Evolutionary conservation across 2,113 vertebrate species (phyloP).

Genomic region (Crypturellus undulatus): DNA sequence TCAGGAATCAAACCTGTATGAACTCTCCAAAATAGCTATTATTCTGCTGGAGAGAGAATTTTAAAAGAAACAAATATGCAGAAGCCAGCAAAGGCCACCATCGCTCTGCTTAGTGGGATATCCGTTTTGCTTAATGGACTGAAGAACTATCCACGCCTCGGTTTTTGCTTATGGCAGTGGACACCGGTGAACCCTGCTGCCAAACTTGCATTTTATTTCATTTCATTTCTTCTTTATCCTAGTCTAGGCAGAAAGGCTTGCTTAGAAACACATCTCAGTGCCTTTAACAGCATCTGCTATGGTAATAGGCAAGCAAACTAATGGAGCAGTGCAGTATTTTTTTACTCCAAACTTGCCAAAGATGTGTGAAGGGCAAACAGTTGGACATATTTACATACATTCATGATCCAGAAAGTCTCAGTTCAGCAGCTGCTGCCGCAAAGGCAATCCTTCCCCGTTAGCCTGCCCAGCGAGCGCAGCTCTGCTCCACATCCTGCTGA

Average conservation of each 20-base stretch:
- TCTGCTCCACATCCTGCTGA: not conserved
- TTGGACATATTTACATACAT: conserved; percentile 70
- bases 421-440: conserved; percentile 49
- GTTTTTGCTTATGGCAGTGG: not conserved
- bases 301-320: conserved; percentile 59
- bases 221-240: not conserved
- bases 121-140: not conserved
- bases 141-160: not conserved
- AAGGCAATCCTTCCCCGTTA: conserved; percentile 63
- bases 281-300: conserved; percentile 47
- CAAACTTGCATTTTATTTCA: conserved; percentile 8
- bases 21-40: not conserved
- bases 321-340: conserved; percentile 77
- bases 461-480: not conserved
- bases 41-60: not conserved
- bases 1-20: not conserved
- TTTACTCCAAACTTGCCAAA: conserved; percentile 68
- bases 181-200: not conserved
- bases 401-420: conserved; percentile 66
- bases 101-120: not conserved
- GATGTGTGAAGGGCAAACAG: conserved; percentile 78
- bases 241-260: not conserved
- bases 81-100: not conserved
- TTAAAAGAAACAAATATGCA: not conserved
- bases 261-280: not conserved